Conservation (phyloP, 2,113 vertebrate genomes). For the Lagopus leucura region DNA sequence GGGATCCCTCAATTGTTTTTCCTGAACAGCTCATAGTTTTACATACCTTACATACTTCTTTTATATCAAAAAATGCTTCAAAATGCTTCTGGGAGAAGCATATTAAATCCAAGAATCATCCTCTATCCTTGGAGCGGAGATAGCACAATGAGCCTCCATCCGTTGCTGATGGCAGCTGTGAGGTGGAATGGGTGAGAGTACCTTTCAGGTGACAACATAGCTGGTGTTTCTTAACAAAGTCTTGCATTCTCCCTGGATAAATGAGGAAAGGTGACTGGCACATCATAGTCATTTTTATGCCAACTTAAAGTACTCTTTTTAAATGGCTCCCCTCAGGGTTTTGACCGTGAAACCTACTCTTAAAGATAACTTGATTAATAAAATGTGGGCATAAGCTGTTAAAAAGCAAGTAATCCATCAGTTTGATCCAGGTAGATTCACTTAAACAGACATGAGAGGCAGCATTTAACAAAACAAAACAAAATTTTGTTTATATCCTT, state of each 20-base stretch:
- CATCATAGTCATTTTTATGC: background rate
- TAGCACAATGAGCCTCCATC: background rate
- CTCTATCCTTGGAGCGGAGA: background rate
- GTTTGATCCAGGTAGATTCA: conserved; percentile 22
- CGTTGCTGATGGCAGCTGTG: background rate
- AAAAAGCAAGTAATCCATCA: conserved; percentile 14
- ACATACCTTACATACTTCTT: background rate
- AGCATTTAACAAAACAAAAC: conserved; percentile 22
- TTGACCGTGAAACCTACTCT: background rate
- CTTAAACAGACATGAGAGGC: conserved; percentile 8
- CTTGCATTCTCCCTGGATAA: background rate
- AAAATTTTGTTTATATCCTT: conserved; percentile 24
- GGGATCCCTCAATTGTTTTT: background rate
- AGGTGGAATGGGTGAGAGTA: background rate
- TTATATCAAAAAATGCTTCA: background rate
- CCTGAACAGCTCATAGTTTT: background rate
- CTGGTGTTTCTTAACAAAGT: background rate
- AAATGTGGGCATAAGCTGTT: conserved; percentile 11
- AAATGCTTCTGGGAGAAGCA: background rate
- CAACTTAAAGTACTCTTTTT: background rate
- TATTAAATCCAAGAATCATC: background rate
- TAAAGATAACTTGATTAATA: conserved; percentile 41
- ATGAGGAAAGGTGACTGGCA: background rate
- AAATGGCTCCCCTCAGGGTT: background rate
- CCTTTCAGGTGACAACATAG: background rate